phyloP scores from a whole-genome alignment of 1,140 invertebrate species.

The Antheraea pernyi region DNA sequence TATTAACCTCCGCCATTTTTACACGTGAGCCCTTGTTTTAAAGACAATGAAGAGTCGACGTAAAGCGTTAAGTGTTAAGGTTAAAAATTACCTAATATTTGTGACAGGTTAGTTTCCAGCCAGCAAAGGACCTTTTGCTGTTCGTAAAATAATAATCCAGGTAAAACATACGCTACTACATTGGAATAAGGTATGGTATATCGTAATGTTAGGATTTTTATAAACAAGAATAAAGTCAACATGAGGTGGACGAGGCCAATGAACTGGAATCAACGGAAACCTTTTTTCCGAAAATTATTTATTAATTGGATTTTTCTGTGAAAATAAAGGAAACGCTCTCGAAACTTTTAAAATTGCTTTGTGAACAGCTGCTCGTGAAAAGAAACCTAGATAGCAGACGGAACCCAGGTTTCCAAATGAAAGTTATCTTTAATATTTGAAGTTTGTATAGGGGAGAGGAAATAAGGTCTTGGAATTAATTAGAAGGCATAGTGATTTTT shows the following conservation, averaged over 20 bases:
- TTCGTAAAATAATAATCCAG: background rate
- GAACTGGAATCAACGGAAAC: slow-evolving; percentile 12
- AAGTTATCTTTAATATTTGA: background rate
- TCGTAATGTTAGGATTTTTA: background rate
- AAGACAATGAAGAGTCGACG: too few relatives aligned
- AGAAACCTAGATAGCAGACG: background rate
- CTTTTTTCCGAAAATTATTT: background rate
- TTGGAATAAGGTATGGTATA: background rate
- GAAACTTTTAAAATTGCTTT: background rate
- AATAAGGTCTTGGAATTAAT: too few relatives aligned
- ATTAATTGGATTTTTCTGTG: background rate
- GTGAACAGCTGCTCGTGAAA: background rate
- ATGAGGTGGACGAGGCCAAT: slow-evolving; percentile 10
- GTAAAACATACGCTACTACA: background rate
- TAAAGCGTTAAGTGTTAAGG: background rate
- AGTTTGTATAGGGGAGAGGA: too few relatives aligned
- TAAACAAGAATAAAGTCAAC: slow-evolving; percentile 1
- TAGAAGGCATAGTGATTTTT: too few relatives aligned
- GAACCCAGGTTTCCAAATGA: background rate
- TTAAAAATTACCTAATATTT: background rate
- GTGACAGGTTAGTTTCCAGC: background rate
- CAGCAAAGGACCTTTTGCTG: background rate
- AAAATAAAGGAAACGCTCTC: background rate
- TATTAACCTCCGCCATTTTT: too few relatives aligned
- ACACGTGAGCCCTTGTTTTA: too few relatives aligned